Conservation (phyloP, 2,113 vertebrate genomes). For the Puntigrus tetrazona region DNA sequence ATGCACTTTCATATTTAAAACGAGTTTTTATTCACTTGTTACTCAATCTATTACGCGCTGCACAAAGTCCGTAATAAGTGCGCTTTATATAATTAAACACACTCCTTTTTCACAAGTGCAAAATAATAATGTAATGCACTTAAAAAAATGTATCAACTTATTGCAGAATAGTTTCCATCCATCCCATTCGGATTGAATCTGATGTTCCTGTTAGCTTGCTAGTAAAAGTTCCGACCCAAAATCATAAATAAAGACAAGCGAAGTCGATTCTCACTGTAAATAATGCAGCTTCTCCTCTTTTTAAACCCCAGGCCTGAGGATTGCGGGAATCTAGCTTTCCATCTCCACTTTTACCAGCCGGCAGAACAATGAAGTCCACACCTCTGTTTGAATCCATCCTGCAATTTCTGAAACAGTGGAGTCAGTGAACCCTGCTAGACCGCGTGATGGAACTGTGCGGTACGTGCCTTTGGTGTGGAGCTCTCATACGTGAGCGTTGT, state of each 20-base stretch:
- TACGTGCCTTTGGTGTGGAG: slow-evolving; percentile 78
- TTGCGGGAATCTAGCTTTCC: slow-evolving; percentile 17
- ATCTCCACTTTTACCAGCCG: slow-evolving; percentile 41
- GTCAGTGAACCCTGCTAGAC: slow-evolving; percentile 77
- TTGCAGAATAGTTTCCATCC: neutral
- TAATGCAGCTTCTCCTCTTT: slow-evolving; percentile 17
- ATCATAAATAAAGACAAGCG: slow-evolving; percentile 10
- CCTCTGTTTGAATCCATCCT: slow-evolving; percentile 69
- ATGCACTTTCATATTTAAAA: too few species aligned
- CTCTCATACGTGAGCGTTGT: slow-evolving; percentile 73
- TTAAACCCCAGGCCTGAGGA: slow-evolving; percentile 4
- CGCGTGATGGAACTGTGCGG: slow-evolving; percentile 75
- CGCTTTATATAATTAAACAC: neutral
- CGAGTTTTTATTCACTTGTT: too few species aligned
- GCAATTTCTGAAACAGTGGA: slow-evolving; percentile 73
- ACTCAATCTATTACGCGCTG: too few species aligned
- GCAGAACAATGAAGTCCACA: slow-evolving; percentile 69
- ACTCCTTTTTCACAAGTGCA: neutral
- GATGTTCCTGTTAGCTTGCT: neutral
- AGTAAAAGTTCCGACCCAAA: neutral
- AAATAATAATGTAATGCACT: neutral
- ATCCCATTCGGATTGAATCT: neutral
- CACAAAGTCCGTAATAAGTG: too few species aligned
- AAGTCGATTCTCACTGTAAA: neutral
- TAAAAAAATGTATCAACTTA: neutral